Evolutionary conservation across 2,113 vertebrate genomes (phyloP).

Genomic region (Toxotes jaculatrix): DNA sequence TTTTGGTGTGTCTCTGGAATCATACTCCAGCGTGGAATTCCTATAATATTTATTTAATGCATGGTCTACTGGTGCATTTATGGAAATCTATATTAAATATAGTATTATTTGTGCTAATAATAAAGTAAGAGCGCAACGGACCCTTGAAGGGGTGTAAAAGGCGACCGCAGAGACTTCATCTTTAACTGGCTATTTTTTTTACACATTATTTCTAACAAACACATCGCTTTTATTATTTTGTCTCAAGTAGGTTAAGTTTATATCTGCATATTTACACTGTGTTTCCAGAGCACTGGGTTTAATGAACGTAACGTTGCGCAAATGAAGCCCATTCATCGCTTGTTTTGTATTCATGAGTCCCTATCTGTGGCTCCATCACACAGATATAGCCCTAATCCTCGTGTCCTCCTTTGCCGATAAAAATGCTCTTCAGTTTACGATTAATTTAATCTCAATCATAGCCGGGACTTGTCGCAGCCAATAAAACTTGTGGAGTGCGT

Average conservation of each 20-base stretch:
- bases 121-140: neutral
- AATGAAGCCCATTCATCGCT: conserved; percentile 65
- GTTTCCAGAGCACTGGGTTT: conserved; percentile 50
- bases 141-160: neutral
- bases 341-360: conserved; percentile 76
- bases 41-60: neutral
- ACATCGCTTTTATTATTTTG: neutral
- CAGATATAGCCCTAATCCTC: conserved; percentile 70
- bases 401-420: conserved; percentile 83
- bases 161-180: conserved; percentile 16
- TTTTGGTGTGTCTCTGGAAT: neutral
- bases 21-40: too few relatives aligned
- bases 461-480: conserved; percentile 82
- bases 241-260: conserved; percentile 28
- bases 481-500: conserved; percentile 82
- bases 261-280: conserved; percentile 39
- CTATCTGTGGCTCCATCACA: conserved; percentile 79
- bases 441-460: conserved; percentile 91
- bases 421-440: conserved; percentile 87
- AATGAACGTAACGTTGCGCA: conserved; percentile 61
- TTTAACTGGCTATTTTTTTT: neutral
- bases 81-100: neutral
- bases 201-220: conserved; percentile 11
- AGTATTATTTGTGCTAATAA: neutral
- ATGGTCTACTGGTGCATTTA: conserved; percentile 3